Percentiles rank a stretch among this genome's conserved stretches.
phyloP scores from a whole-genome alignment of 2,888 invertebrate species.

The Mesorhabditis spiculigera region DNA sequence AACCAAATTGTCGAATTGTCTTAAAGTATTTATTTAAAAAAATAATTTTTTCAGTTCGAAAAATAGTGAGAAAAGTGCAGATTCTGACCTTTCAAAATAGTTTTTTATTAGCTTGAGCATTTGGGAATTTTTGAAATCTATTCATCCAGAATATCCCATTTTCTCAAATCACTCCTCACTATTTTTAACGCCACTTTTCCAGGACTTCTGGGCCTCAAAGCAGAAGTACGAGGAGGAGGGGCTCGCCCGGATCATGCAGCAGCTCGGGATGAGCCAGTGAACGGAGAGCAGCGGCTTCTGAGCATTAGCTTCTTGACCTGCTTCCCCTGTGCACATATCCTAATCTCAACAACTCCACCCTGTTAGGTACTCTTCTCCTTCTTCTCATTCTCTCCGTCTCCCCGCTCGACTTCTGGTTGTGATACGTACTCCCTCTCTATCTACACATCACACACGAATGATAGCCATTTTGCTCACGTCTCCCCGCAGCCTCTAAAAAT shows the following conservation, averaged over 20 bases:
- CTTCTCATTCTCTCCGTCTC: background rate
- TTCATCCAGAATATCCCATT: background rate
- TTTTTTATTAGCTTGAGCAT: background rate
- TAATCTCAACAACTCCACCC: too few relatives aligned
- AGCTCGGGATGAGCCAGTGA: conserved; percentile 62
- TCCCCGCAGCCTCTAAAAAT: too few relatives aligned
- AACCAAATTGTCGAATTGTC: too few relatives aligned
- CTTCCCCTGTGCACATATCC: too few relatives aligned
- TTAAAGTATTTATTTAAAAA: too few relatives aligned
- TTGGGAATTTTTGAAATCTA: background rate
- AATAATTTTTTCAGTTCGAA: too few relatives aligned
- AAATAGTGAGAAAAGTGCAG: too few relatives aligned
- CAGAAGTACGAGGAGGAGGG: conserved; percentile 92
- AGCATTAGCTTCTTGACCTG: too few relatives aligned
- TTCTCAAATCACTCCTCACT: background rate
- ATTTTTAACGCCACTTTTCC: conserved; percentile 16
- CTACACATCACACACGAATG: background rate
- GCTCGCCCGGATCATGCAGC: conserved; percentile 67
- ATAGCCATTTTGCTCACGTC: too few relatives aligned
- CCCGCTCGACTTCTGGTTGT: background rate
- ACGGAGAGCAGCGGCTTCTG: background rate
- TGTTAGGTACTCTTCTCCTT: background rate
- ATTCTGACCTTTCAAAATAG: background rate
- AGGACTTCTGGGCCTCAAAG: conserved; percentile 86
- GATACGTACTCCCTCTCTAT: background rate